Percentiles rank a stretch among this genome's conserved stretches.
phyloP scores from a whole-genome alignment of 2,113 vertebrate genomes.

The Marmota monax region DNA sequence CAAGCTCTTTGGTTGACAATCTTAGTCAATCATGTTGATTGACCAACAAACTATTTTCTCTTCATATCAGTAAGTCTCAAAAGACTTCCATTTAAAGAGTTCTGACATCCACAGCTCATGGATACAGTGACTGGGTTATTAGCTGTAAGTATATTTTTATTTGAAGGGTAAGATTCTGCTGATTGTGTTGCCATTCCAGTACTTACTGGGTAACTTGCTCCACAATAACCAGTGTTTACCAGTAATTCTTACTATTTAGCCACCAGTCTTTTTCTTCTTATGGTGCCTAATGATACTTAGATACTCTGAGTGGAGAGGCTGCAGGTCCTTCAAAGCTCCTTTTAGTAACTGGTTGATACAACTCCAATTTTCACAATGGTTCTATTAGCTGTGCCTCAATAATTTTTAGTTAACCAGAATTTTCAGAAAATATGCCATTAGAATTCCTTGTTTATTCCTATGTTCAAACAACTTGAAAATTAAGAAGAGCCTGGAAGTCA shows the following conservation, averaged over 20 bases:
- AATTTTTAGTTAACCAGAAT: background rate
- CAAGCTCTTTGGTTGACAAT: background rate
- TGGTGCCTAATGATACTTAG: background rate
- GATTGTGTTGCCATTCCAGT: background rate
- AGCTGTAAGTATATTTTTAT: background rate
- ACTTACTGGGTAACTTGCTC: background rate
- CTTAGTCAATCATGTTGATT: background rate
- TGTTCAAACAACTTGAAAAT: background rate
- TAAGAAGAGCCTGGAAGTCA: background rate
- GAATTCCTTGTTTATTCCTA: background rate
- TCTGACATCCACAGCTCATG: background rate
- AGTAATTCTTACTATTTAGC: background rate
- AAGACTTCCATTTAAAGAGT: background rate
- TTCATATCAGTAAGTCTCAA: conserved; percentile 10
- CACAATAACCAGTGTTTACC: background rate
- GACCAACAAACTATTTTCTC: conserved; percentile 30
- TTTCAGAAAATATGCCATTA: conserved; percentile 5
- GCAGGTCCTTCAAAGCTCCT: background rate
- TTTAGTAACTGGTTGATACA: background rate
- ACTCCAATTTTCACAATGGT: background rate
- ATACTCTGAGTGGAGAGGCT: background rate
- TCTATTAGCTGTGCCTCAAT: background rate
- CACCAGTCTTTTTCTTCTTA: background rate
- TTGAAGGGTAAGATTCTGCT: background rate
- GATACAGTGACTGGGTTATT: background rate